These are phyloP conservation scores for Spheniscus mendiculus DNA, from an alignment of 2,113 vertebrate species.

Conservation along the genomic window DNA sequence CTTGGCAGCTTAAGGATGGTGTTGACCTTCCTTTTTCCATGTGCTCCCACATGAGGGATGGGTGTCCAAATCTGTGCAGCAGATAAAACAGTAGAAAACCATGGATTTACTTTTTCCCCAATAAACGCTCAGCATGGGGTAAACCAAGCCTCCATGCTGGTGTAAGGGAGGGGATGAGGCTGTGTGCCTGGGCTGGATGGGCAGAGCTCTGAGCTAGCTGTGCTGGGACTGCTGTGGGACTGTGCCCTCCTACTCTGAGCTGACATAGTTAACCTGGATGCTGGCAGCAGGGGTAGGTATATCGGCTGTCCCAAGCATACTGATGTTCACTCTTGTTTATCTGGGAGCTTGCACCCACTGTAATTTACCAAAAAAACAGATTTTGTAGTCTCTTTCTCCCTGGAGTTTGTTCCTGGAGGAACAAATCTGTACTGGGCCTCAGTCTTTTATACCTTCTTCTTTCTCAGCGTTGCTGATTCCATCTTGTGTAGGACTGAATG, in stretches of 20 bases:
- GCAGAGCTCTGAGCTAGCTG: not conserved
- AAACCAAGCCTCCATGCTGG: not conserved
- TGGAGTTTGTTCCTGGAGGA: not conserved
- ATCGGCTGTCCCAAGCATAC: not conserved
- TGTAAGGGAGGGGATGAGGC: not conserved
- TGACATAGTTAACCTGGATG: not conserved
- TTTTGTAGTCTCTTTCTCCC: not conserved
- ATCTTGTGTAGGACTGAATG: not conserved
- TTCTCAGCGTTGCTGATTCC: not conserved
- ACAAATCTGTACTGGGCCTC: not conserved
- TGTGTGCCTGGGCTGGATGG: not conserved
- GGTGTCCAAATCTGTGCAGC: not conserved
- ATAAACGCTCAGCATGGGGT: not conserved
- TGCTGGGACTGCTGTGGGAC: not conserved
- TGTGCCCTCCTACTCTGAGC: not conserved
- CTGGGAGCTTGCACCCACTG: not conserved
- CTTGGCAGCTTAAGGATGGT: not conserved
- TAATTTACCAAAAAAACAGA: not conserved
- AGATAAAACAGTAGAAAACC: not conserved
- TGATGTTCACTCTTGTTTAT: not conserved
- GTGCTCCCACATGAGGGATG: accelerated
- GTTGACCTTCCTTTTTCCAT: not conserved
- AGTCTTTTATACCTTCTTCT: not conserved
- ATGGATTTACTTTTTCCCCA: not conserved
- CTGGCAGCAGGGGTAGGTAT: not conserved